Percentiles rank a stretch among this genome's conserved stretches.
These are phyloP conservation scores for Caenorhabditis macrosperma DNA, from an alignment of 2,888 invertebrate species.

Conservation along the genomic window DNA sequence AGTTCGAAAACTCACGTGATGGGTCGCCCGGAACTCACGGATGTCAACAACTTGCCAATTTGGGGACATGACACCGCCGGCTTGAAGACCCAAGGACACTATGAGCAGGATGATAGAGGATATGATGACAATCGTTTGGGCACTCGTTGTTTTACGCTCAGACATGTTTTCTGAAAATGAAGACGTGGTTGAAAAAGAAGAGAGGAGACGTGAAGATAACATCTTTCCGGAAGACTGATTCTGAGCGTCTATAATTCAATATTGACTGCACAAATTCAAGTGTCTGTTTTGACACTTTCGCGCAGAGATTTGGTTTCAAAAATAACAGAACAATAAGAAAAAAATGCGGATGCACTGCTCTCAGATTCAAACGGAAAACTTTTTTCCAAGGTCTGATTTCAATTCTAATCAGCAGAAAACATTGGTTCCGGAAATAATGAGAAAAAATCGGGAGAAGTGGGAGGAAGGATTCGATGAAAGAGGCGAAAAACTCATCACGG, in stretches of 20 bases:
- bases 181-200: neutral
- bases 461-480: neutral
- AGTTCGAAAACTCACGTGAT: slow-evolving; percentile 69
- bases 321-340: neutral
- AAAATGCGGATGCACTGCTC: neutral
- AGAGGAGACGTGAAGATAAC: neutral
- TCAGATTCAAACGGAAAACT: neutral
- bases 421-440: neutral
- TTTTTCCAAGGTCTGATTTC: neutral
- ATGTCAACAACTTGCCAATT: slow-evolving; percentile 80
- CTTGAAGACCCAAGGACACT: slow-evolving; percentile 73
- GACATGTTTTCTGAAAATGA: slow-evolving; percentile 56
- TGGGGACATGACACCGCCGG: slow-evolving; percentile 76
- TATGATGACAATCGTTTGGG: slow-evolving; percentile 59
- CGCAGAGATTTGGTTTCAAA: too few species aligned
- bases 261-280: neutral
- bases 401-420: neutral
- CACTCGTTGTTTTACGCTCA: slow-evolving; percentile 48
- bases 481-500: slow-evolving; percentile 6
- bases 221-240: slow-evolving; percentile 1
- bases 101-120: slow-evolving; percentile 71
- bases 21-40: slow-evolving; percentile 78
- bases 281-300: too few species aligned
- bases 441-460: neutral
- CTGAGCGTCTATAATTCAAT: neutral